Evolutionary conservation across 2,888 invertebrate species (phyloP), one percentile per base, ranked within the genome.

Genomic region (Drosophila sordidula): DNA sequence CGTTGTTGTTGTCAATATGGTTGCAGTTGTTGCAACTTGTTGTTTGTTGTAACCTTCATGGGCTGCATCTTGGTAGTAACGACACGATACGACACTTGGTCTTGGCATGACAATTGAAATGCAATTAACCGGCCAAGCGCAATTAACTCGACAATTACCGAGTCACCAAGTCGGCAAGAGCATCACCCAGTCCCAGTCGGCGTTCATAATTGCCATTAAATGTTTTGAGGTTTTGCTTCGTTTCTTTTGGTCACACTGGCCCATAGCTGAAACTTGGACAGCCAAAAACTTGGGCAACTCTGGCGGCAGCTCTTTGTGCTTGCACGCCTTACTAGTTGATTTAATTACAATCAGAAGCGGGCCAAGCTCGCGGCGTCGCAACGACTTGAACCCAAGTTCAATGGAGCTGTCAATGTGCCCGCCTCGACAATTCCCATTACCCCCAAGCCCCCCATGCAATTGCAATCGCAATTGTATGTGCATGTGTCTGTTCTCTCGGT

Each of bases 91-190:
- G 46, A 34, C 63, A 62, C 74, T 73, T 69, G 63, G 57, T 75
- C 77, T 77, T 85, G 85, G 69, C 82, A 87, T 81, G 84, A 87
- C 87, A 87, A 84, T 87, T 83, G 83, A 87, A 83, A 79, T 81
- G 84, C 83, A 83, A 83, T 83, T 83, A 83, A 84, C 79, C 87
- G 83, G 82, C 69, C 84, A 84, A 87, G 79, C 67, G 79, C 87
- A 87, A 87, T 83, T 83, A 87, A 87, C 70, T 42, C 68, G 67
- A 71, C 87, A 87, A 77, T 83, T 79, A 80, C 63, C 45, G 54
- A 69, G 70, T 72, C 78, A 85, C 75, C 75, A 65, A 58, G 68
- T 50, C 57, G 47, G 29, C 56, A 51, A 36, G 45, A 29, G 32
- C 54, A 58, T 29, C 58, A 55, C n/a, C 41, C 63, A 36, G 29